These are phyloP conservation scores for Campoletis sonorensis DNA, from an alignment of 1,140 invertebrate genomes.

Conservation along the genomic window DNA sequence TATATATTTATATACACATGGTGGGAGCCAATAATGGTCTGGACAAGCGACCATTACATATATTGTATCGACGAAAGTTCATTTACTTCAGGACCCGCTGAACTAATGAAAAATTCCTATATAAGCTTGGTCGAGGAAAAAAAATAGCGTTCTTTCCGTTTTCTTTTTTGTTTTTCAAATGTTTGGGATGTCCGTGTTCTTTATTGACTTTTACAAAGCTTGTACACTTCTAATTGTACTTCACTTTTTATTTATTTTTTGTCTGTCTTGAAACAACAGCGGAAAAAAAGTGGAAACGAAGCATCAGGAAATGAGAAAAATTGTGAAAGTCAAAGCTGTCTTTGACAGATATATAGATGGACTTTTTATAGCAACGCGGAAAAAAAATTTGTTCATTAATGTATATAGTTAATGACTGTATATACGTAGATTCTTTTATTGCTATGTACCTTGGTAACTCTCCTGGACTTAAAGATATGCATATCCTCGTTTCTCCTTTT, in stretches of 20 bases:
- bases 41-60: not conserved
- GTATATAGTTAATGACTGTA: too few relatives aligned
- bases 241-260: too few relatives aligned
- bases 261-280: too few relatives aligned
- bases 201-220: not conserved
- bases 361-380: not conserved
- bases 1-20: conserved; percentile 16
- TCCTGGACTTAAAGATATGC: not conserved
- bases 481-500: not conserved
- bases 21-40: not conserved
- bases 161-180: not conserved
- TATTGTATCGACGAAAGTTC: not conserved
- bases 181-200: not conserved
- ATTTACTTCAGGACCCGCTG: not conserved
- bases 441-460: too few relatives aligned
- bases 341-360: not conserved
- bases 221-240: not conserved
- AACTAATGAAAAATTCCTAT: not conserved
- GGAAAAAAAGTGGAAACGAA: too few relatives aligned
- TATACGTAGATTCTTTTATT: too few relatives aligned
- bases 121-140: too few relatives aligned
- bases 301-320: too few relatives aligned
- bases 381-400: too few relatives aligned
- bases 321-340: not conserved
- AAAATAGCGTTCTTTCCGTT: too few relatives aligned